Evolutionary conservation across 2,797 vertebrate genomes (phyloP), one percentile per base, ranked within the genome.

Genomic region (Rhabdomys pumilio): DNA sequence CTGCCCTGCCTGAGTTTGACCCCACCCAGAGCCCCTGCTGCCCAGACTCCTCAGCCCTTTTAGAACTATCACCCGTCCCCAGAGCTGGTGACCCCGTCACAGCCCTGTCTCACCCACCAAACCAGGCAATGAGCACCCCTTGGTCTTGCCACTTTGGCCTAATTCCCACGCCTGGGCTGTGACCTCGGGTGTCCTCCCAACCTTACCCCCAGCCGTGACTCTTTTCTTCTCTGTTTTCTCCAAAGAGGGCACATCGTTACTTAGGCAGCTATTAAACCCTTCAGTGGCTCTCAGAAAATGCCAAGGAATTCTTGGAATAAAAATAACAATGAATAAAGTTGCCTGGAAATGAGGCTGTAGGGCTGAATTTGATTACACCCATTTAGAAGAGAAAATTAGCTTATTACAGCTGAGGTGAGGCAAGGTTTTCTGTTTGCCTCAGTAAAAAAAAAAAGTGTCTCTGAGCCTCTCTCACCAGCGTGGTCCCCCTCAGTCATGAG

Each of bases 271-370:
- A 93, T 97, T 97, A 98, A 98, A 98, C 94, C 93, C 73, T 98
- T 97, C 93, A 95, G 91, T 97, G 96, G 96, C 97, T 98, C 95
- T 98, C 97, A 97, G 97, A 97, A 97, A 90, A 89, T 98, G 97
- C 97, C 98, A 98, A 98, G 85, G 96, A 98, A 97, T 98, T 98
- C 94, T 98, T 98, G 95, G 94, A 98, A 98, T 98, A 98, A 97
- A 98, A 98, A 98, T 97, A 98, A 97, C 95, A 98, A 97, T 96
- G 98, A 97, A 97, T 79, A 97, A 96, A 98, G 91, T 98, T 97
- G 96, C 96, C 96, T 98, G 97, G 97, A 98, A 98, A 98, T 98
- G 97, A 98, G 97, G 92, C 93, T 94, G 88, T 79, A 97, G 97
- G 97, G 92, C 82, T 97, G 95, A 96, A 98, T 98, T 96, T 96